Evolutionary conservation across 2,113 vertebrate genomes (phyloP).

Genomic region (Eleginops maclovinus): DNA sequence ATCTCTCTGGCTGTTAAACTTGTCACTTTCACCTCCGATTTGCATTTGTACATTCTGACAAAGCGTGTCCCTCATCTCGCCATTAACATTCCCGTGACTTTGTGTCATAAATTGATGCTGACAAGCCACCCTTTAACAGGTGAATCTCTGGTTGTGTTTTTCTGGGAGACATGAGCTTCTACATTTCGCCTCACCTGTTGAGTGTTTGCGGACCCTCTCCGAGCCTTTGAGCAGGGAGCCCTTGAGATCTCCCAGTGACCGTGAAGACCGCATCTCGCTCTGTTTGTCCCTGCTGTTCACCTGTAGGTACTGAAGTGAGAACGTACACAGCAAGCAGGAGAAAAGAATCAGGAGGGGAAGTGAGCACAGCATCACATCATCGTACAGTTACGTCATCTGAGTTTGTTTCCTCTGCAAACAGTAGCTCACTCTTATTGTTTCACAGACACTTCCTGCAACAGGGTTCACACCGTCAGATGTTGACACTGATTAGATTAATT

Average conservation of each 20-base stretch:
- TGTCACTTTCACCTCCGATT: constrained; percentile 52
- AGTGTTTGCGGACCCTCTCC: constrained; percentile 90
- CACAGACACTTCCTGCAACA: constrained; percentile 14
- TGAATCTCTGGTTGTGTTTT: constrained; percentile 1
- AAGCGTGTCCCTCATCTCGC: constrained; percentile 20
- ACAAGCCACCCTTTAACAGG: constrained; percentile 35
- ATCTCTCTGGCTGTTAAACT: constrained; percentile 22
- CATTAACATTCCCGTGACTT: constrained; percentile 54
- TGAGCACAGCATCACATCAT: constrained; percentile 45
- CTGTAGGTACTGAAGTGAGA: constrained; percentile 84
- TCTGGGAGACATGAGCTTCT: constrained; percentile 19
- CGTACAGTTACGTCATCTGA: constrained; percentile 33
- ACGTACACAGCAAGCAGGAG: not conserved
- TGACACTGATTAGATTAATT: not conserved
- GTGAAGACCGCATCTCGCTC: constrained; percentile 91
- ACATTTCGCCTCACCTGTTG: constrained; percentile 83
- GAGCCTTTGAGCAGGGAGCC: constrained; percentile 90
- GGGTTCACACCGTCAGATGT: not conserved
- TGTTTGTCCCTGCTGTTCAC: constrained; percentile 90
- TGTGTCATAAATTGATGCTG: constrained; percentile 44
- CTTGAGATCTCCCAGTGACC: constrained; percentile 92
- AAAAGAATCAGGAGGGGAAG: constrained; percentile 17
- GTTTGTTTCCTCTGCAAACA: constrained; percentile 18
- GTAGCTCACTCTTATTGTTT: not conserved
- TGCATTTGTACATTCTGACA: constrained; percentile 33